Percentiles rank a stretch among this genome's conserved stretches.
These are phyloP conservation scores for Suncus etruscus DNA, from an alignment of 2,113 vertebrate genomes.

Conservation along the genomic window DNA sequence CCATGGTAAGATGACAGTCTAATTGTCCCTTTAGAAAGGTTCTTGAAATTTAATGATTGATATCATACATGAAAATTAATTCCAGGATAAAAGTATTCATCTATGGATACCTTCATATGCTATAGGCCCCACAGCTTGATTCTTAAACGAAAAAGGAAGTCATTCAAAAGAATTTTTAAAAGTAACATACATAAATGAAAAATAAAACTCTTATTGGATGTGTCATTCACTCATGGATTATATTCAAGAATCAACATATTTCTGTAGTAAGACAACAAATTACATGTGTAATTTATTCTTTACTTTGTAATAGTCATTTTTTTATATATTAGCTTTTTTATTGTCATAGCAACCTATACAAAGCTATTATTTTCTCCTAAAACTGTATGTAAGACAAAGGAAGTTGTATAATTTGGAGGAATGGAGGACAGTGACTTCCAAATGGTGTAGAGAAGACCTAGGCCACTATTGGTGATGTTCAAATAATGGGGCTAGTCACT, in stretches of 20 bases:
- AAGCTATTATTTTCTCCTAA: not conserved
- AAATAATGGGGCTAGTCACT: too few species aligned
- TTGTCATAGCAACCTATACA: not conserved
- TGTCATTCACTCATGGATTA: conserved; percentile 10
- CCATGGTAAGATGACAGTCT: not conserved
- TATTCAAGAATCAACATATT: not conserved
- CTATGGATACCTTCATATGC: not conserved
- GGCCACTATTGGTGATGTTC: too few species aligned
- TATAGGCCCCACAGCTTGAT: not conserved
- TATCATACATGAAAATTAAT: not conserved
- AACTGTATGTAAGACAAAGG: not conserved
- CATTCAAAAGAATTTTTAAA: conserved; percentile 18
- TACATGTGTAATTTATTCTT: not conserved
- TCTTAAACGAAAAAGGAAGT: conserved; percentile 6
- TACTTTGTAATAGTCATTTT: not conserved
- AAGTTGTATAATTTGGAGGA: too few species aligned
- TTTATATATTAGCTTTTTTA: not conserved
- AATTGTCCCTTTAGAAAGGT: not conserved
- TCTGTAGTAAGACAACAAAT: too few species aligned
- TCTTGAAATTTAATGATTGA: not conserved
- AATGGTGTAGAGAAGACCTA: too few species aligned
- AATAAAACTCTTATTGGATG: conserved; percentile 1
- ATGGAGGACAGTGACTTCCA: too few species aligned
- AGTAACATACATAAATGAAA: not conserved
- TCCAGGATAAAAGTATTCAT: not conserved